Percentiles rank a stretch among this genome's conserved stretches.
These are phyloP conservation scores for Aricia artaxerxes DNA, from an alignment of 2,888 invertebrate genomes.

Conservation along the genomic window DNA sequence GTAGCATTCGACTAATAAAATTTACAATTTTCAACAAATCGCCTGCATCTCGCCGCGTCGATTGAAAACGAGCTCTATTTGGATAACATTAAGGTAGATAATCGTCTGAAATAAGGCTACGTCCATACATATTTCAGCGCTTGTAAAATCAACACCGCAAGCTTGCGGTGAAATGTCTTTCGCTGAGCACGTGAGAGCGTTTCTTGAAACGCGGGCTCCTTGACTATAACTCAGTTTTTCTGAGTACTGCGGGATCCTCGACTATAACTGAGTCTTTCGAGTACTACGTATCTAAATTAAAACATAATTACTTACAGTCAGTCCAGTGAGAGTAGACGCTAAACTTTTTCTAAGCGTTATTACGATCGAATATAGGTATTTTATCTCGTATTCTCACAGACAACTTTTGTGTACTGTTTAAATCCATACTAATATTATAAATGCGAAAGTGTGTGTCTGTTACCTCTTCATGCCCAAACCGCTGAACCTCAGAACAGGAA, in stretches of 20 bases:
- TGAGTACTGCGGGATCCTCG: neutral
- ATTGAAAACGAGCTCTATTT: neutral
- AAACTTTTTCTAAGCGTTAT: no score
- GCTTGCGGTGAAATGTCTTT: slow-evolving; percentile 26
- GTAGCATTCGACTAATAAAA: slow-evolving; percentile 29
- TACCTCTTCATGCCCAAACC: no score
- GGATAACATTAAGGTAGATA: neutral
- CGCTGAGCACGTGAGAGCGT: slow-evolving; percentile 2
- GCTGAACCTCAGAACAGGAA: no score
- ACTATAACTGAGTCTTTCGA: neutral
- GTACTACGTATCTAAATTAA: neutral
- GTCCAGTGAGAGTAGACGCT: no score
- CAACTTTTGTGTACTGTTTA: no score
- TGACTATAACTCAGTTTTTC: neutral
- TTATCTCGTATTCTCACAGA: no score
- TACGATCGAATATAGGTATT: no score
- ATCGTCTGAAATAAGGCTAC: neutral
- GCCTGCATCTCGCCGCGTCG: neutral
- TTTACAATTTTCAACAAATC: slow-evolving; percentile 28
- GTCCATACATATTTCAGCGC: slow-evolving; percentile 25
- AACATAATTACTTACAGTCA: neutral
- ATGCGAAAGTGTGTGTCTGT: no score
- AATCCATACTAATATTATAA: no score
- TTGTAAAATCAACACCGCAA: slow-evolving; percentile 31
- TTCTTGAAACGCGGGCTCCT: neutral